Evolutionary conservation across 2,797 vertebrate genomes (phyloP), one percentile per base, ranked within the genome.

Genomic region (Pampus argenteus): DNA sequence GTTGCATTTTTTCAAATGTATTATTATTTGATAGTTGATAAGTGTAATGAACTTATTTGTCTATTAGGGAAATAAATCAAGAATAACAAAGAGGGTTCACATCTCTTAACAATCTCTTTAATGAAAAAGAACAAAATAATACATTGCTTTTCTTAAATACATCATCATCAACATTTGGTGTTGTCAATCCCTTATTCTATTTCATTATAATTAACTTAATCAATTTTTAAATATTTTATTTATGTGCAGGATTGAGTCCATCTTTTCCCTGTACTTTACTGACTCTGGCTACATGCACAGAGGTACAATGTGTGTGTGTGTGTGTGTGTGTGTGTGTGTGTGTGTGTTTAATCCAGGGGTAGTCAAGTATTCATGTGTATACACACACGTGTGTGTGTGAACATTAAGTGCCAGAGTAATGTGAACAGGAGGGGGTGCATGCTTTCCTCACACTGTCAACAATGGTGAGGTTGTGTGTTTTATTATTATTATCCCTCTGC

Each of bases 381-480:
- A n/a, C n/a, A n/a, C n/a, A n/a, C n/a, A n/a, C n/a, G n/a, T 40
- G 38, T 40, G 38, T 15, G 4, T 38, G 36, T 38, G 62, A 71
- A 69, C 70, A 80, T 59, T 75, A 62, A 74, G 70, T 78, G 73
- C 44, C 69, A 68, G 57, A 15, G 59, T 50, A 42, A 28, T 66
- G 66, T 62, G 34, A 81, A 78, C 76, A 62, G 26, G 61, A 31
- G 36, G 38, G 63, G 58, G 69, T 69, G 50, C 70, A 83, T 73
- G 17, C 80, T 83, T 86, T 59, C 26, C 65, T 78, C 76, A 79
- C 50, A 71, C 9, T 52, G 54, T 64, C 58, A 84, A 92, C 92
- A 92, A 91, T 78, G 62, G 81, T 76, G 49, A 68, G 67, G 51
- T 75, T 84, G 85, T 89, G 82, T 74, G 74, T 90, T 88, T 90